Conservation (phyloP, 2,113 vertebrate genomes). For the Tringa solitaria region DNA sequence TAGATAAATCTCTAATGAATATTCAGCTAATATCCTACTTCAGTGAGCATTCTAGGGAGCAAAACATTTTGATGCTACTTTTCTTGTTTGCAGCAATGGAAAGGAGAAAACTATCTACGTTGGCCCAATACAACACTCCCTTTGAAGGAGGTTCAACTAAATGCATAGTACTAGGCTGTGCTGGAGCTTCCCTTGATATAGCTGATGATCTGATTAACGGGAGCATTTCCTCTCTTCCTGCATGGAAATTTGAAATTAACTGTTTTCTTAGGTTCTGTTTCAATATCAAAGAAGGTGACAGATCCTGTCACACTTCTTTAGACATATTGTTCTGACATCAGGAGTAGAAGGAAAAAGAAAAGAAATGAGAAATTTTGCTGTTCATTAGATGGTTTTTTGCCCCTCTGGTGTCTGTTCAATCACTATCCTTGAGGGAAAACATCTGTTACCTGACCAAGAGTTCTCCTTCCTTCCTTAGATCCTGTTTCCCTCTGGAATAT, state of each 20-base stretch:
- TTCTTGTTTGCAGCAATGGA: background rate
- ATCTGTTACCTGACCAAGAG: conserved; percentile 35
- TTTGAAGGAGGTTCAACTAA: background rate
- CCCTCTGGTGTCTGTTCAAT: background rate
- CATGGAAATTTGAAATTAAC: background rate
- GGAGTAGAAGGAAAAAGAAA: background rate
- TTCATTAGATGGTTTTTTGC: background rate
- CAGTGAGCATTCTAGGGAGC: background rate
- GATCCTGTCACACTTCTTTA: background rate
- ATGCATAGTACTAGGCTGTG: background rate
- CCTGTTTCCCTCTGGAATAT: background rate
- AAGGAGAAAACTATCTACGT: background rate
- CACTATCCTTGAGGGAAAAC: conserved; percentile 25
- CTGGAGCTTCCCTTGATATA: background rate
- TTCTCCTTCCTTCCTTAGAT: conserved; percentile 1
- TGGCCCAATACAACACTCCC: background rate
- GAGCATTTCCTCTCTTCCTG: background rate
- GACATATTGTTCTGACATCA: background rate
- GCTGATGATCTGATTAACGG: background rate
- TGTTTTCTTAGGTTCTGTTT: background rate
- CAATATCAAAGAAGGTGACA: conserved; percentile 7
- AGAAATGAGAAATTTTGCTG: background rate
- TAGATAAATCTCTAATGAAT: background rate
- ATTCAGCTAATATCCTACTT: background rate
- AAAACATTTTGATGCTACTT: background rate